A percentile compares a stretch with the other conserved stretches of the same genome.
Evolutionary conservation across 1,140 invertebrate genomes (phyloP).

Genomic region (Drosophila auraria): DNA sequence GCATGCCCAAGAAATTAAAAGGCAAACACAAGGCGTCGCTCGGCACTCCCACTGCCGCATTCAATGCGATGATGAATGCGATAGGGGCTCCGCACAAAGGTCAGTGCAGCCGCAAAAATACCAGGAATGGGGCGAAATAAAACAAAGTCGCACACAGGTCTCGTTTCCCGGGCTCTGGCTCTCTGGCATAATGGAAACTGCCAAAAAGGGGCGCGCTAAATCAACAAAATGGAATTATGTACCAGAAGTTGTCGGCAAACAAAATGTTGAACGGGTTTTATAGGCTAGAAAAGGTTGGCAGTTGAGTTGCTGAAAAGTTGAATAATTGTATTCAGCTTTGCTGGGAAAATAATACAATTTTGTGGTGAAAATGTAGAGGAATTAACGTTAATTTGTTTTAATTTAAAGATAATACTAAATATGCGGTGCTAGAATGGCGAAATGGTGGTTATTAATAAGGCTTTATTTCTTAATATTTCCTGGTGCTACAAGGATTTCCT

Average conservation of each 20-base stretch:
- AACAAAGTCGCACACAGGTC: slow-evolving; percentile 57
- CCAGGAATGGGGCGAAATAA: slow-evolving; percentile 47
- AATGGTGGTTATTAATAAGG: background rate
- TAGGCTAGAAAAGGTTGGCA: background rate
- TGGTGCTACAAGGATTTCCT: too few relatives aligned
- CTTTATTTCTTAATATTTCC: too few relatives aligned
- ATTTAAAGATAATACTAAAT: too few relatives aligned
- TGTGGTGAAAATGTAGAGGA: too few relatives aligned
- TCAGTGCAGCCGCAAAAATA: slow-evolving; percentile 52
- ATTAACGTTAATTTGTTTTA: too few relatives aligned
- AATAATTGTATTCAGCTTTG: background rate
- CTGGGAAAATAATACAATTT: background rate
- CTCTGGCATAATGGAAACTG: slow-evolving; percentile 39
- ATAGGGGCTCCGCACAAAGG: slow-evolving; percentile 65
- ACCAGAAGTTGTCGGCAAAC: slow-evolving; percentile 31
- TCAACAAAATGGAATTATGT: slow-evolving; percentile 38
- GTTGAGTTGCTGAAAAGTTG: background rate
- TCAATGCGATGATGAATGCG: slow-evolving; percentile 61
- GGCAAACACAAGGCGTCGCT: slow-evolving; percentile 71
- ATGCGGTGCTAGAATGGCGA: background rate
- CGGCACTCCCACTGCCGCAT: slow-evolving; percentile 68
- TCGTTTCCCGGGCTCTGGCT: background rate
- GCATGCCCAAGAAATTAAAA: slow-evolving; percentile 50
- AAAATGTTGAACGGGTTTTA: slow-evolving; percentile 1
- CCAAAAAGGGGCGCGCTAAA: slow-evolving; percentile 35